These are phyloP conservation scores for Enteromius fasciolatus DNA, from an alignment of 2,797 vertebrate genomes.

Conservation along the genomic window DNA sequence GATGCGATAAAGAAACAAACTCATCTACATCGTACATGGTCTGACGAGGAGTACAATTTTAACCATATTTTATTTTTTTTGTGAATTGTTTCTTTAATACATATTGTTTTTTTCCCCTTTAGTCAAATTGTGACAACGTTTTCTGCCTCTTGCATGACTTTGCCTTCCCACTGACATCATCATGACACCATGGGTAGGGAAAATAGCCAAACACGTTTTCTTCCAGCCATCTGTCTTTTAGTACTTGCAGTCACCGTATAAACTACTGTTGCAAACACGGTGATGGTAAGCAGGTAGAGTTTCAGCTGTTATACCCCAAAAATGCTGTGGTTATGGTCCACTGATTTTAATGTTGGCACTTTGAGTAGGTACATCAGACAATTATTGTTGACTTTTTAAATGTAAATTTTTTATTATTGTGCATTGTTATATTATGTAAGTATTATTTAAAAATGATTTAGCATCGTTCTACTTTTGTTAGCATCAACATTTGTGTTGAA, in stretches of 20 bases:
- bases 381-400: neutral
- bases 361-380: neutral
- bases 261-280: neutral
- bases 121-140: neutral
- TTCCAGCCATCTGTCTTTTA: slow-evolving; percentile 22
- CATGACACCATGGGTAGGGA: slow-evolving; percentile 1
- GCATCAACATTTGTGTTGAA: neutral
- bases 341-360: neutral
- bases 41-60: neutral
- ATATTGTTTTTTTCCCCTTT: neutral
- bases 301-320: neutral
- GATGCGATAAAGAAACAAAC: neutral
- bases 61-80: neutral
- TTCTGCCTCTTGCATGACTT: neutral
- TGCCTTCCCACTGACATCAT: neutral
- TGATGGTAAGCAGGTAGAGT: neutral
- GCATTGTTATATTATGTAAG: neutral
- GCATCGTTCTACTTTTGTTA: neutral
- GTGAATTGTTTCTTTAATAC: neutral
- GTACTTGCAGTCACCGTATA: neutral
- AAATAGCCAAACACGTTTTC: slow-evolving; percentile 1
- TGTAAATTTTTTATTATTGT: neutral
- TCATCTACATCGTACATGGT: neutral
- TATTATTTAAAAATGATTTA: neutral
- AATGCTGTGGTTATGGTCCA: neutral